A percentile compares a stretch with the other conserved stretches of the same genome.
These are phyloP conservation scores for Aphelocoma californica DNA, from an alignment of 2,797 vertebrate species.

Conservation along the genomic window DNA sequence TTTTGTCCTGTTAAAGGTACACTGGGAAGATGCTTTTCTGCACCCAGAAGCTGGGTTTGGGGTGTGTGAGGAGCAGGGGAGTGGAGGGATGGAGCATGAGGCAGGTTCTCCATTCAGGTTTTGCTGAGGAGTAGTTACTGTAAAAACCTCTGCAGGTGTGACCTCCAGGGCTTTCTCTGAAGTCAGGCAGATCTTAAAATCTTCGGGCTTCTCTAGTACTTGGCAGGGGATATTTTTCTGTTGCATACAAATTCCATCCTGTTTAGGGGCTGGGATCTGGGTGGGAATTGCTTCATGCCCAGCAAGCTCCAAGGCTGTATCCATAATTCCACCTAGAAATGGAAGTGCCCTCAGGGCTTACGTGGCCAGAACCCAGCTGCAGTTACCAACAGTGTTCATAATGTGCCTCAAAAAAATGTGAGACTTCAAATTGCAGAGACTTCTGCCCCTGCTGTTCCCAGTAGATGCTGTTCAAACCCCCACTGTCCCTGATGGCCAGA, in stretches of 20 bases:
- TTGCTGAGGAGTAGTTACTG: not conserved
- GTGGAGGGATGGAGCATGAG: not conserved
- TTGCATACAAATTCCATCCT: rapidly evolving
- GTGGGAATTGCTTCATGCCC: not conserved
- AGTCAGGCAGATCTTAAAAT: not conserved
- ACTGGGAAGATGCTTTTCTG: not conserved
- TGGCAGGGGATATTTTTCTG: not conserved
- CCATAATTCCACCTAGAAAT: not conserved
- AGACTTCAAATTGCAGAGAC: not conserved
- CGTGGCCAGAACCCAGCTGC: not conserved
- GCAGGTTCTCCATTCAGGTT: not conserved
- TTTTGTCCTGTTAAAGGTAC: not conserved
- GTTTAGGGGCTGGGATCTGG: not conserved
- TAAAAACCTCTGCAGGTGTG: not conserved
- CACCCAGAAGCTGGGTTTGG: not conserved
- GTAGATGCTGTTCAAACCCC: not conserved
- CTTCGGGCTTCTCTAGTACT: not conserved
- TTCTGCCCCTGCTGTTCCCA: conserved; percentile 27
- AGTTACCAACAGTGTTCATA: not conserved
- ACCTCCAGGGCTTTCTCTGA: not conserved
- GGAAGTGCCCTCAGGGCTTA: not conserved
- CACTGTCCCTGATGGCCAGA: not conserved
- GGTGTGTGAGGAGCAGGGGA: not conserved
- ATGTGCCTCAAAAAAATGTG: not conserved
- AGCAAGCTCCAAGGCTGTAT: not conserved